These are phyloP conservation scores for Ammodytes marinus DNA, from an alignment of 2,113 vertebrate species.

Conservation along the genomic window DNA sequence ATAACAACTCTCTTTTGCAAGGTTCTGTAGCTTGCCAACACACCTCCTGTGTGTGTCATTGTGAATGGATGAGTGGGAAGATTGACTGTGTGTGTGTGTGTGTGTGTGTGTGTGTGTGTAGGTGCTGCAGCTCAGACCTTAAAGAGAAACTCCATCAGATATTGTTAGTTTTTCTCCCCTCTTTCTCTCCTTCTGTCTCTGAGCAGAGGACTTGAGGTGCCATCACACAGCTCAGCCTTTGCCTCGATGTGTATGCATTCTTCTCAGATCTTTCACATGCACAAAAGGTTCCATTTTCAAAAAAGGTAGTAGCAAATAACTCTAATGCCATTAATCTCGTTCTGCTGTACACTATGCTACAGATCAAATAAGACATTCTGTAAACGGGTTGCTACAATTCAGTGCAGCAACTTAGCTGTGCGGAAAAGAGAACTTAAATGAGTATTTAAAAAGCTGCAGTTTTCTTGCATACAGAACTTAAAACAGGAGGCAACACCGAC, in stretches of 20 bases:
- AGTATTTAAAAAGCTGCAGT: conserved; percentile 26
- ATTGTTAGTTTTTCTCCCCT: neutral
- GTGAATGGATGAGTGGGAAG: neutral
- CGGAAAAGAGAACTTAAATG: conserved; percentile 27
- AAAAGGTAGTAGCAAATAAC: neutral
- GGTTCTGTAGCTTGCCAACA: neutral
- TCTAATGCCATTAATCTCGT: neutral
- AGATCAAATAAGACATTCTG: conserved; percentile 18
- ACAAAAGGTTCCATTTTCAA: neutral
- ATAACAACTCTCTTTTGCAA: neutral
- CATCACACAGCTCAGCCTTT: conserved; percentile 10
- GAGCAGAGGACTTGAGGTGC: neutral
- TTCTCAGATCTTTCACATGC: neutral
- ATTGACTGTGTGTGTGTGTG: neutral
- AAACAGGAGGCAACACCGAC: conserved; percentile 18
- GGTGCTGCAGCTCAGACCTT: too few species aligned
- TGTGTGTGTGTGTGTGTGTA: too few species aligned
- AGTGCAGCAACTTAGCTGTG: conserved; percentile 12
- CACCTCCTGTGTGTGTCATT: neutral
- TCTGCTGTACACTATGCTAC: neutral
- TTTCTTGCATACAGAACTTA: neutral
- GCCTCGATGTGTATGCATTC: neutral
- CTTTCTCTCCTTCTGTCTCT: neutral
- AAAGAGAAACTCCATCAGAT: neutral
- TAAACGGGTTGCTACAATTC: conserved; percentile 22